phyloP scores from a whole-genome alignment of 2,797 vertebrate species.

The Aeoliscus strigatus region DNA sequence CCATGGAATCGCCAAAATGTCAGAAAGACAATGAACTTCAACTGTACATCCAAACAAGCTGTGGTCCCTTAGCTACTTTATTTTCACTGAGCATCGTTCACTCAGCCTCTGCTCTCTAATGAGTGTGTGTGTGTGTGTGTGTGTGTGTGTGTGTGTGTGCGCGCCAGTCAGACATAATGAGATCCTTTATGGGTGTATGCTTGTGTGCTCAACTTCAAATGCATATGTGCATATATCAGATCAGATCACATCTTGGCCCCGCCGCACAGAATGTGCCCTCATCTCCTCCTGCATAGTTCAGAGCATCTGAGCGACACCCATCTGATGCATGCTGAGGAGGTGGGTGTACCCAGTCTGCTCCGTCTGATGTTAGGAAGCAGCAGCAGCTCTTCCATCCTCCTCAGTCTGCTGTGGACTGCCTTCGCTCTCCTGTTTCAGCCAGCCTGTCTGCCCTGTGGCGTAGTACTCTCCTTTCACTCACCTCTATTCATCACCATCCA shows the following conservation, averaged over 20 bases:
- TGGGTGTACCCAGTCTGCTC: slow-evolving; percentile 71
- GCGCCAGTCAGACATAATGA: slow-evolving; percentile 30
- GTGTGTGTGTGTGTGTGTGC: slow-evolving; percentile 24
- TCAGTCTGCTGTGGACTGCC: slow-evolving; percentile 37
- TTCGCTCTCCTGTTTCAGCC: slow-evolving; percentile 50
- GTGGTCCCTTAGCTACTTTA: slow-evolving; percentile 19
- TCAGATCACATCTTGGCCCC: slow-evolving; percentile 43
- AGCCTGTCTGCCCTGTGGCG: slow-evolving; percentile 49
- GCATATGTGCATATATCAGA: slow-evolving; percentile 34
- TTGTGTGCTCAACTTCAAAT: slow-evolving; percentile 21
- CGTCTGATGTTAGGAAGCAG: slow-evolving; percentile 66
- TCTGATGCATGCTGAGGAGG: slow-evolving; percentile 59
- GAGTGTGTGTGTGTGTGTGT: slow-evolving; percentile 3
- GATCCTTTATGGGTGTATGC: slow-evolving; percentile 19
- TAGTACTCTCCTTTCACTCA: slow-evolving; percentile 50
- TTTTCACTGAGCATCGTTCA: slow-evolving; percentile 17
- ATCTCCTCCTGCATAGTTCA: slow-evolving; percentile 23
- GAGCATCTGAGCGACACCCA: slow-evolving; percentile 44
- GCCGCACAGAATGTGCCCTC: slow-evolving; percentile 28
- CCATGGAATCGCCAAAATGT: too few relatives aligned
- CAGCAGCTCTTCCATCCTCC: slow-evolving; percentile 37
- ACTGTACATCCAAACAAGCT: slow-evolving; percentile 1
- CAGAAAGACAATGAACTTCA: neutral
- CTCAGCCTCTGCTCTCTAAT: slow-evolving; percentile 9
- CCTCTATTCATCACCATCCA: slow-evolving; percentile 39